Conservation (phyloP, 2,113 vertebrate species). For the Micromys minutus region DNA sequence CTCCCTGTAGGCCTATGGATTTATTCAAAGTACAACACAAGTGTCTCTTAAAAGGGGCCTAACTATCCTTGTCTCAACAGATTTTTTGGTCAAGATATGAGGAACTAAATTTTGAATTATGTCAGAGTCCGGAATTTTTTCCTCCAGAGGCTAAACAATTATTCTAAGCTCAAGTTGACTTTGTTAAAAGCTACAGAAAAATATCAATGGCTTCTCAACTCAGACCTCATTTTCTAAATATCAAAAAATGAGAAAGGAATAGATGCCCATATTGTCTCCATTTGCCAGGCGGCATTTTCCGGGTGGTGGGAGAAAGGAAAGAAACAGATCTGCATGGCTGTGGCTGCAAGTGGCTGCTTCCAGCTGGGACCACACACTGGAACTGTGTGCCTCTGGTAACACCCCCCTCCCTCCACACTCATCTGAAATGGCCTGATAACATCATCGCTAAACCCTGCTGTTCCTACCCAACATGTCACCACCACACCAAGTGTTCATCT, state of each 20-base stretch:
- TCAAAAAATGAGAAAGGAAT: neutral
- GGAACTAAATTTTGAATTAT: slow-evolving; percentile 52
- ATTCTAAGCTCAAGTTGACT: neutral
- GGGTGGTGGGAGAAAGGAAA: neutral
- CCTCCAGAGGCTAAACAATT: neutral
- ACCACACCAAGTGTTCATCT: neutral
- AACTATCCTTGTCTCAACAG: neutral
- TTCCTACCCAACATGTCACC: neutral
- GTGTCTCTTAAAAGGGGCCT: neutral
- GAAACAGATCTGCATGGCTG: neutral
- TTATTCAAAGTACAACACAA: neutral
- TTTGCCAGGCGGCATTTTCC: neutral
- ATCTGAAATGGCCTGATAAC: neutral
- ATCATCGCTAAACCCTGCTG: neutral
- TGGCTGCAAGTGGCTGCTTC: neutral
- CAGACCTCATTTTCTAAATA: neutral
- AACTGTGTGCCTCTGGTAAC: neutral
- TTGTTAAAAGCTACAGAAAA: slow-evolving; percentile 12
- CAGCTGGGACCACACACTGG: neutral
- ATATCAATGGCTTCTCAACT: neutral
- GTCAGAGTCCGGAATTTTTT: neutral
- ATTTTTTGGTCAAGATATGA: slow-evolving; percentile 12
- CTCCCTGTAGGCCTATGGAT: neutral
- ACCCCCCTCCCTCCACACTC: neutral
- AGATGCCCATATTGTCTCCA: neutral